Conservation (phyloP, 2,888 invertebrate genomes). For the Drosophila aldrichi region DNA sequence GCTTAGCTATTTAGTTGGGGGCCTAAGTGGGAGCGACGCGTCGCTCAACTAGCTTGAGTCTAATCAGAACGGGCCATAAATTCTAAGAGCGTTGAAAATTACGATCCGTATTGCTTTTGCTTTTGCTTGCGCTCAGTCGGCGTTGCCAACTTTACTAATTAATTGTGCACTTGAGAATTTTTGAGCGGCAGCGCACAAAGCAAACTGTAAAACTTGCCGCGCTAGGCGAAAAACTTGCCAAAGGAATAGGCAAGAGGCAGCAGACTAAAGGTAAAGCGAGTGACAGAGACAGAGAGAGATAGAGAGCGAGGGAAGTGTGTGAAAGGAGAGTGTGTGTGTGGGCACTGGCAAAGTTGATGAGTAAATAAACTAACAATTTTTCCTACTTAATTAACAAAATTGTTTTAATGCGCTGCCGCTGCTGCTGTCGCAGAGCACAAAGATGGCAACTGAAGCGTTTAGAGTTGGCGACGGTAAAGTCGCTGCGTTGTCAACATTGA, state of each 20-base stretch:
- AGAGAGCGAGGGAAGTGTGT: slow-evolving; percentile 11
- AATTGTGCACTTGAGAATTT: slow-evolving; percentile 80
- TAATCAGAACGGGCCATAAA: slow-evolving; percentile 72
- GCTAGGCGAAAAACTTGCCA: slow-evolving; percentile 50
- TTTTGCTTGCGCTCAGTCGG: slow-evolving; percentile 24
- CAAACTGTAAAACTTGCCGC: slow-evolving; percentile 68
- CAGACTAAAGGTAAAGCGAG: slow-evolving; percentile 6
- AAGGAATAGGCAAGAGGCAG: slow-evolving; percentile 25
- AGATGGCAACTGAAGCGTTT: slow-evolving; percentile 66
- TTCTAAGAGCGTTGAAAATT: slow-evolving; percentile 39
- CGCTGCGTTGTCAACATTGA: slow-evolving; percentile 53
- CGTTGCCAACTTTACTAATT: slow-evolving; percentile 74
- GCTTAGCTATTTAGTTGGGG: slow-evolving; percentile 53
- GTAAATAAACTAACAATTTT: slow-evolving; percentile 81
- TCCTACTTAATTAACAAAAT: slow-evolving; percentile 80
- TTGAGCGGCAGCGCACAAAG: slow-evolving; percentile 63
- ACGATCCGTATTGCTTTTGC: slow-evolving; percentile 38
- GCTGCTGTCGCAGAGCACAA: slow-evolving; percentile 17
- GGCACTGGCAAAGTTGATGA: slow-evolving; percentile 73
- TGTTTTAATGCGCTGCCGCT: slow-evolving; percentile 72
- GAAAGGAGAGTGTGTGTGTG: slow-evolving; percentile 37
- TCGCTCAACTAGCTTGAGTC: slow-evolving; percentile 24
- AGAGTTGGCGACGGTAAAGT: slow-evolving; percentile 30
- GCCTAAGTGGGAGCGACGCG: slow-evolving; percentile 17
- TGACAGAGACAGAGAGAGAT: not conserved